Evolutionary conservation across 2,888 invertebrate genomes (phyloP).

Genomic region (Thera britannica): DNA sequence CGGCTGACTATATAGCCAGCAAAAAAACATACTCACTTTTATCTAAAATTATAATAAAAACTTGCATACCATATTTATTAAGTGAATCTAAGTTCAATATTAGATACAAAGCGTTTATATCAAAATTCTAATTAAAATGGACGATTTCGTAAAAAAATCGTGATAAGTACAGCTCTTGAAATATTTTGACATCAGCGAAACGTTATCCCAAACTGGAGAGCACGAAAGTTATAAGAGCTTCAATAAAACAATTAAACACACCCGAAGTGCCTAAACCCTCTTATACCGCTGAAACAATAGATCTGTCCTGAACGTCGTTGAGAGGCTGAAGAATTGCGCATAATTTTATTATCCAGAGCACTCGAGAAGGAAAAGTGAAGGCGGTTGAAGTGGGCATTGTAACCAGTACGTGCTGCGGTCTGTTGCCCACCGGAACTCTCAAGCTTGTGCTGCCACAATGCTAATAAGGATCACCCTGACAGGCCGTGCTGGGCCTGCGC

Average conservation of each 20-base stretch:
- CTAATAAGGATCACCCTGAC: constrained; percentile 59
- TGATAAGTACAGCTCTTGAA: constrained; percentile 26
- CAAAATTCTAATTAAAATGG: too few relatives aligned
- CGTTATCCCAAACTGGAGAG: constrained; percentile 47
- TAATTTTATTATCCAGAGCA: constrained; percentile 66
- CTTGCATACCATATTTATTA: constrained; percentile 12
- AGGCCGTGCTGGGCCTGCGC: constrained; percentile 3
- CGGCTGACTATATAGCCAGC: constrained; percentile 34
- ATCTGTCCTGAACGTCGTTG: constrained; percentile 54
- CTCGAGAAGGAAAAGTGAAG: constrained; percentile 66
- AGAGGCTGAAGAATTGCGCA: constrained; percentile 60
- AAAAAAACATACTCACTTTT: constrained; percentile 32
- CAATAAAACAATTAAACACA: constrained; percentile 63
- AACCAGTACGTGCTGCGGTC: constrained; percentile 62
- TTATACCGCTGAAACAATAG: constrained; percentile 62
- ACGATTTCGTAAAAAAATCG: too few relatives aligned
- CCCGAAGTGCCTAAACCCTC: constrained; percentile 49
- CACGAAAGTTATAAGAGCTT: constrained; percentile 55
- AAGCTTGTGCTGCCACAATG: constrained; percentile 50
- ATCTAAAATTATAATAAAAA: neutral
- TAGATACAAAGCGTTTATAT: too few relatives aligned
- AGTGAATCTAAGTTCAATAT: too few relatives aligned
- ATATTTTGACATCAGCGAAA: constrained; percentile 52
- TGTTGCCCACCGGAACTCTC: constrained; percentile 61
- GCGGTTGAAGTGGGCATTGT: constrained; percentile 62